Percentiles rank a stretch among this genome's conserved stretches.
phyloP scores from a whole-genome alignment of 2,113 vertebrate genomes.

The Bagarius yarrelli region DNA sequence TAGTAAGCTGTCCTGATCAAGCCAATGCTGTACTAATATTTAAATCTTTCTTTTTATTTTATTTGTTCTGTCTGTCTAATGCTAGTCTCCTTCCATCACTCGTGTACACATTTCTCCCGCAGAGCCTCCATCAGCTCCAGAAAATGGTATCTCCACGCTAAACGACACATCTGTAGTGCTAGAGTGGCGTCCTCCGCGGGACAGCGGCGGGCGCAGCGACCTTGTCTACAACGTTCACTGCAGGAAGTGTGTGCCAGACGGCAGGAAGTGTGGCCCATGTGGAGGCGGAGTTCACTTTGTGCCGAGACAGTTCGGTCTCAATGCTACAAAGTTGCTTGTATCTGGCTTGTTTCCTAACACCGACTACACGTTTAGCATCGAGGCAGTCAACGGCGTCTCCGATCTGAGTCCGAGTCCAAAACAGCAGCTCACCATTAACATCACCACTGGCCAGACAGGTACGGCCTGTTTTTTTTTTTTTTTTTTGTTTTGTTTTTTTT shows the following conservation, averaged over 20 bases:
- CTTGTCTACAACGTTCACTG: slow-evolving; percentile 76
- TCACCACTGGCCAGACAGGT: slow-evolving; percentile 82
- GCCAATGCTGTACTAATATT: neutral
- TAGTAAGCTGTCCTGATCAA: neutral
- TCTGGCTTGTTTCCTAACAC: slow-evolving; percentile 77
- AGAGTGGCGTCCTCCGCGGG: slow-evolving; percentile 76
- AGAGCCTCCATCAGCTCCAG: slow-evolving; percentile 77
- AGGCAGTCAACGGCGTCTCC: slow-evolving; percentile 77
- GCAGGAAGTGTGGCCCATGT: slow-evolving; percentile 70
- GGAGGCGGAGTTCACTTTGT: slow-evolving; percentile 75
- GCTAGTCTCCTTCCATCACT: neutral
- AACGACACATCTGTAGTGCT: slow-evolving; percentile 79
- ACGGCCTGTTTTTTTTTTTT: neutral
- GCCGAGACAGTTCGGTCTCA: slow-evolving; percentile 76
- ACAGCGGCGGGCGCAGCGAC: slow-evolving; percentile 74
- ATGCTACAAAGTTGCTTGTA: slow-evolving; percentile 65
- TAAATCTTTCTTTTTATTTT: too few relatives aligned
- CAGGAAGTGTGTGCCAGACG: slow-evolving; percentile 70
- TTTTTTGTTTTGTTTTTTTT: neutral
- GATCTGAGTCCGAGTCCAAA: slow-evolving; percentile 70
- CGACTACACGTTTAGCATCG: slow-evolving; percentile 78
- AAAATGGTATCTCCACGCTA: slow-evolving; percentile 76
- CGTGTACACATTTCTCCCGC: neutral
- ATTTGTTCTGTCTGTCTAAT: neutral
- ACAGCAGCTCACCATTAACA: slow-evolving; percentile 69